Conservation (phyloP, 30 jellyfish, hydroid and myxozoan genomes). For the Mastigias papua region DNA sequence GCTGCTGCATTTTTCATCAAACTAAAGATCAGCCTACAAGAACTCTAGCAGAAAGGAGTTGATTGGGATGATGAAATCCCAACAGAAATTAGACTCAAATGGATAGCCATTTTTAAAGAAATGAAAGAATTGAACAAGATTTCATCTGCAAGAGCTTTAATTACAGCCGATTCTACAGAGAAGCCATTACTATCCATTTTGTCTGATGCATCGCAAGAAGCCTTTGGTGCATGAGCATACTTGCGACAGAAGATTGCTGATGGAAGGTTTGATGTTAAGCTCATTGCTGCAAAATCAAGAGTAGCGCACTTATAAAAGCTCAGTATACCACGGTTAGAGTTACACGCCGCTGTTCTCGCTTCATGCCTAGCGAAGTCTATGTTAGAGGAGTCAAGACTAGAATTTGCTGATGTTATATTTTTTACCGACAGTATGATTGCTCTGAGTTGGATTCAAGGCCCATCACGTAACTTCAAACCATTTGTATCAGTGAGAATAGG, state of each 20-base stretch:
- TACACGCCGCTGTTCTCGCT: constrained; percentile 83
- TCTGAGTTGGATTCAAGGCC: constrained; percentile 70
- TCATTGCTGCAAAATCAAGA: constrained; percentile 74
- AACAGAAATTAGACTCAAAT: constrained; percentile 14
- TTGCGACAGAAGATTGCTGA: constrained; percentile 56
- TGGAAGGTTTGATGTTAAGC: constrained; percentile 40
- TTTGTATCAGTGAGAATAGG: constrained; percentile 72
- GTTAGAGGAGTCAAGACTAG: constrained; percentile 62
- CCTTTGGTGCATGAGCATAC: constrained; percentile 86
- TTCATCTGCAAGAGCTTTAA: constrained; percentile 50
- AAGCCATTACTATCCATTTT: constrained; percentile 56
- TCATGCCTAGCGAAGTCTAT: constrained; percentile 55
- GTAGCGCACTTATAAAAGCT: constrained; percentile 74
- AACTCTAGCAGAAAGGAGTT: constrained; percentile 63
- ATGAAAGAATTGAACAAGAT: constrained; percentile 58
- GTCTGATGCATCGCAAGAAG: constrained; percentile 74
- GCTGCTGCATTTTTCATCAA: constrained; percentile 76
- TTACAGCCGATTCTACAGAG: constrained; percentile 63
- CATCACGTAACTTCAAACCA: constrained; percentile 61
- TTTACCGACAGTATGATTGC: constrained; percentile 67
- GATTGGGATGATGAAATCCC: constrained; percentile 60
- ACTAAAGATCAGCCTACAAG: constrained; percentile 68
- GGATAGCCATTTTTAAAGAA: constrained; percentile 73
- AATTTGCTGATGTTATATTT: constrained; percentile 34
- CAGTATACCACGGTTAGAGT: constrained; percentile 74